These are phyloP conservation scores for Zygaena filipendulae DNA, from an alignment of 2,888 invertebrate species.

Conservation along the genomic window DNA sequence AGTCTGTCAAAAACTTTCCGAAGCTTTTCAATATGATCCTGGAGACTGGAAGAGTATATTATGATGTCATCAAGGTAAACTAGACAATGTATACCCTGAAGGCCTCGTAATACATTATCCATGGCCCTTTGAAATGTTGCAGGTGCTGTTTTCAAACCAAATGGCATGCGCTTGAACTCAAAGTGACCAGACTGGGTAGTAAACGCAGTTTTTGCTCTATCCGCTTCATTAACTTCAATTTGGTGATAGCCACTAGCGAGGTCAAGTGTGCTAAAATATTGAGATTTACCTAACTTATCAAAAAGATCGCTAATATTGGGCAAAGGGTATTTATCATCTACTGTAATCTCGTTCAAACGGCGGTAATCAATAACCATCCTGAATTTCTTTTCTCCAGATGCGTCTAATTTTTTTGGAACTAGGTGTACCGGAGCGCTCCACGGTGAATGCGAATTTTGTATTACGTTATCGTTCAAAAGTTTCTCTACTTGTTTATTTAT, in stretches of 20 bases:
- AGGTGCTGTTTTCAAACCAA: slow-evolving; percentile 26
- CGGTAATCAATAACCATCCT: slow-evolving; percentile 30
- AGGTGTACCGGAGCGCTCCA: slow-evolving; percentile 30
- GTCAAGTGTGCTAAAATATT: slow-evolving; percentile 9
- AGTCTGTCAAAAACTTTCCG: slow-evolving; percentile 17
- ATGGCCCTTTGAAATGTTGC: slow-evolving; percentile 34
- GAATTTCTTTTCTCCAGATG: slow-evolving; percentile 24
- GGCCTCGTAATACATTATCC: slow-evolving; percentile 27
- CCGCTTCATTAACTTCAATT: too few species aligned
- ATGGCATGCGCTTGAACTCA: slow-evolving; percentile 21
- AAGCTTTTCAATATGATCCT: slow-evolving; percentile 16
- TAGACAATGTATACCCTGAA: slow-evolving; percentile 25
- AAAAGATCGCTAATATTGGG: slow-evolving; percentile 10
- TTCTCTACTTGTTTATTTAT: slow-evolving; percentile 23
- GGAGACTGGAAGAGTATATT: slow-evolving; percentile 19
- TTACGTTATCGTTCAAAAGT: slow-evolving; percentile 24
- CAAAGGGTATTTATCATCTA: slow-evolving; percentile 11
- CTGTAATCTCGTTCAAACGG: slow-evolving; percentile 8
- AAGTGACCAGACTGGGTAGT: slow-evolving; percentile 18
- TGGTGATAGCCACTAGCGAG: slow-evolving; percentile 12
- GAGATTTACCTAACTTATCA: slow-evolving; percentile 8
- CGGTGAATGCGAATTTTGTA: slow-evolving; percentile 24
- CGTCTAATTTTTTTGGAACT: slow-evolving; percentile 29
- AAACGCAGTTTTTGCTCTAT: slow-evolving; percentile 20
- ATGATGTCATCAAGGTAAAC: slow-evolving; percentile 32